Percentiles rank a stretch among this genome's conserved stretches.
phyloP scores from a whole-genome alignment of 2,888 invertebrate genomes.

The Kryphioiulus occultus region DNA sequence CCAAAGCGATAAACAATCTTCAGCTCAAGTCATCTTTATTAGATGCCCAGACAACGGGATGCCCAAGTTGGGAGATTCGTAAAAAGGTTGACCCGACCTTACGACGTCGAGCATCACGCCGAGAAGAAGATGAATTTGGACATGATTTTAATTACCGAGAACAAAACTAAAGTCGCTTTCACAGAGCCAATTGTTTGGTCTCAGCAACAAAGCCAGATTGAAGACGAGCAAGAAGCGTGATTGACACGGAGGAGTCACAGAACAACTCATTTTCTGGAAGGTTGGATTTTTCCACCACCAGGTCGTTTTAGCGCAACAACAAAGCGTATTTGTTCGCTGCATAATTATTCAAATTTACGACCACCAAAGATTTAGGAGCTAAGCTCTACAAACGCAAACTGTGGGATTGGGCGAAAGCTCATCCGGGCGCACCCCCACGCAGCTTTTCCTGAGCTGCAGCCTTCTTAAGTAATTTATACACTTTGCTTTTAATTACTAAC shows the following conservation, averaged over 20 bases:
- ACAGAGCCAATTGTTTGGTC: not conserved
- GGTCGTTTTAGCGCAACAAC: not conserved
- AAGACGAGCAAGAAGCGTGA: slow-evolving; percentile 1
- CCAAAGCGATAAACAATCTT: no score
- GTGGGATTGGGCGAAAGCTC: not conserved
- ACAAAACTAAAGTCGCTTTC: not conserved
- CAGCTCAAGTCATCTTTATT: not conserved
- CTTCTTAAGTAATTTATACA: slow-evolving; percentile 17
- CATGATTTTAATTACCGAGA: slow-evolving; percentile 15
- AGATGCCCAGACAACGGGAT: not conserved
- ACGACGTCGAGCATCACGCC: not conserved
- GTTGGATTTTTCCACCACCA: not conserved
- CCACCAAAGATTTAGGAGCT: slow-evolving; percentile 9
- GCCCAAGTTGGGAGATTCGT: not conserved
- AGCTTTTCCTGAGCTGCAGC: not conserved
- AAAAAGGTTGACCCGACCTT: not conserved
- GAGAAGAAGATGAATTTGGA: slow-evolving; percentile 18
- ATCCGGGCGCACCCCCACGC: not conserved
- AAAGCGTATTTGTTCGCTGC: not conserved
- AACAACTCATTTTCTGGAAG: not conserved
- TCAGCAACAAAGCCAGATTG: not conserved
- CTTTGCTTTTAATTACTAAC: slow-evolving; percentile 26
- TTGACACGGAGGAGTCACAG: not conserved
- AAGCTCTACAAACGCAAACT: not conserved
- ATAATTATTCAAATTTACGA: slow-evolving; percentile 26